phyloP scores from a whole-genome alignment of 2,797 vertebrate species.

The Picus viridis region DNA sequence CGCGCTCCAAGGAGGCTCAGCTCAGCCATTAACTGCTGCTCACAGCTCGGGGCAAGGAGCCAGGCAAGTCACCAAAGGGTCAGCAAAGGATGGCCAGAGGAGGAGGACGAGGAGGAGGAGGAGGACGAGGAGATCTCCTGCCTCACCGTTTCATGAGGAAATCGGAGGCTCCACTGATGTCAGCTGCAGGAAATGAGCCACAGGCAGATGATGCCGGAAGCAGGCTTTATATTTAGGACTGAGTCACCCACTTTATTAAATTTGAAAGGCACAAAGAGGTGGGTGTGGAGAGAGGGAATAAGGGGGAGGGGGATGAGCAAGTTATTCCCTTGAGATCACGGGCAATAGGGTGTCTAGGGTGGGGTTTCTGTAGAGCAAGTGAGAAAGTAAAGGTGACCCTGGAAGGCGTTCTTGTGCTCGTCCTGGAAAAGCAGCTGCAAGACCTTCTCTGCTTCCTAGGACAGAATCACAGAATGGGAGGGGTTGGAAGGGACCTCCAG shows the following conservation, averaged over 20 bases:
- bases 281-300: constrained; percentile 11
- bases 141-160: constrained; percentile 32
- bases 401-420: background rate
- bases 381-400: background rate
- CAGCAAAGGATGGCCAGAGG: background rate
- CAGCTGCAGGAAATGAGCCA: constrained; percentile 66
- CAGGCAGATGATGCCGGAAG: constrained; percentile 51
- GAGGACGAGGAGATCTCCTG: background rate
- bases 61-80: background rate
- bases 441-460: background rate
- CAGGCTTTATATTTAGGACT: constrained; percentile 57
- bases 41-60: background rate
- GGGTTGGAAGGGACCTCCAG: too few relatives aligned
- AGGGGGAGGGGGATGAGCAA: background rate
- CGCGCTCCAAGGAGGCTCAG: background rate
- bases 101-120: background rate
- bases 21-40: background rate
- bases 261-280: constrained; percentile 20
- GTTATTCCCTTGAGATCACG: background rate
- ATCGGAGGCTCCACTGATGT: constrained; percentile 36
- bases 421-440: background rate
- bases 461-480: background rate
- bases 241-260: constrained; percentile 61
- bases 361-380: background rate
- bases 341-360: background rate